Base-by-base conservation (phyloP, 1,140 invertebrate species). In the Anoplolepis gracilipes region DNA sequence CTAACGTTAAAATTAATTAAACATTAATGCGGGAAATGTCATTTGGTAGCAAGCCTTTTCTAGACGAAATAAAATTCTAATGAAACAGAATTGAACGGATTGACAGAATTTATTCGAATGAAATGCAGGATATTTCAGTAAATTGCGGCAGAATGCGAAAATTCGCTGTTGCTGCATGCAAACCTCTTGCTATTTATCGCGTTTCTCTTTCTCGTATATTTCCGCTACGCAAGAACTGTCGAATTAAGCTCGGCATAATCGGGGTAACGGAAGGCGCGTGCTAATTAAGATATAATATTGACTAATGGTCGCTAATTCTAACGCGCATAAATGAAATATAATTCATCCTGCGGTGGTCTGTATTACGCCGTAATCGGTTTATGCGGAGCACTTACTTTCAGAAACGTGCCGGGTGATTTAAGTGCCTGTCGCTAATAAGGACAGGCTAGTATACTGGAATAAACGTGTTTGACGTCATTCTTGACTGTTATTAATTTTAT, bases 241-340 rank as follows among this genome's bases (percentile, higher is more conserved):
- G 55, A 82, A 79, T 62, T 57, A 81, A 82, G 53, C 30, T 30
- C 28, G 30, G 16, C 36, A 77, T 53, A 84, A 89, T 77, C 57
- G 64, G 33, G 72, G 8, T 36, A 61, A 70, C 59, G n/a, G 11
- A 53, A n/a, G 33, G 42, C 42, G 42, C 19, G 61, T 55, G 72
- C 72, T 89, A 89, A 89, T 89, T 89, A 89, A 89, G 53, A 84
- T 79, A 59, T 86, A 89, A 77, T 73, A 84, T 87, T 72, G 77
- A 84, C 53, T 84, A 84, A 89, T 77, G 59, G 72, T 30, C 59
- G 69, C 77, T 89, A 89, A 89, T 89, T 39, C 73, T 89, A 75
- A 46, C 61, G 57, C 19, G 25, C 46, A 69, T 42, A 79, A 79
- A 85, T 75, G 86, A 88, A 85, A 72, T 81, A 88, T 88, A 88